A percentile compares a stretch with the other conserved stretches of the same genome.
Conservation (phyloP, 37 sponge, comb jelly and placozoan species). For the Agelas oroides region DNA sequence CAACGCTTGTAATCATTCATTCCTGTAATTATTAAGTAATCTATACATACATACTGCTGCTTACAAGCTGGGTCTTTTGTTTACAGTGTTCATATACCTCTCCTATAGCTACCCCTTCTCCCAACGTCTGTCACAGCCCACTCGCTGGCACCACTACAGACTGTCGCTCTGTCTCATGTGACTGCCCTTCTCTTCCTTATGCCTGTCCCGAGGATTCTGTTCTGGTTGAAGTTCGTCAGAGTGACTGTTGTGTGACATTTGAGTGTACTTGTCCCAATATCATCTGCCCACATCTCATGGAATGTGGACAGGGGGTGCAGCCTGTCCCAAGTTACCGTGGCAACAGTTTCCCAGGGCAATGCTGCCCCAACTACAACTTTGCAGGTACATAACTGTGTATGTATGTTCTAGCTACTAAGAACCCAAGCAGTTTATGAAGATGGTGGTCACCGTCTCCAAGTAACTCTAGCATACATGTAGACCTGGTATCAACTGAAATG, state of each 20-base stretch:
- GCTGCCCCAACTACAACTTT: slow-evolving; percentile 78
- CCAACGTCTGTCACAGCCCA: slow-evolving; percentile 43
- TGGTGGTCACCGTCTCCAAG: no score
- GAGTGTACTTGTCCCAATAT: slow-evolving; percentile 74
- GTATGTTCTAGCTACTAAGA: no score
- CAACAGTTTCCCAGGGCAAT: slow-evolving; percentile 76
- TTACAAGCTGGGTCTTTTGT: neutral
- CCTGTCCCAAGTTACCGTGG: slow-evolving; percentile 71
- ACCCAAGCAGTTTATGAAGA: no score
- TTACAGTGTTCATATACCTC: no score
- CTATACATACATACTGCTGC: slow-evolving; percentile 4
- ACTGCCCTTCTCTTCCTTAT: slow-evolving; percentile 66
- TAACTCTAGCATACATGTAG: no score
- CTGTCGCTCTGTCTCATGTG: slow-evolving; percentile 41
- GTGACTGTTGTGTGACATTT: slow-evolving; percentile 79
- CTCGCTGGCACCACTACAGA: neutral
- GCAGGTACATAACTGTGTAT: no score
- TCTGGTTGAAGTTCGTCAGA: slow-evolving; percentile 42
- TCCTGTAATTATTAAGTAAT: no score
- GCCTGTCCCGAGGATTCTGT: slow-evolving; percentile 81
- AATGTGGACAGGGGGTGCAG: slow-evolving; percentile 72
- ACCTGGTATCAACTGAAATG: no score
- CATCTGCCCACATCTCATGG: slow-evolving; percentile 78
- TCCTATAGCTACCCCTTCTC: neutral
- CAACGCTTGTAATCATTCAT: no score